Evolutionary conservation across 2,113 vertebrate species (phyloP), one percentile per base, ranked within the genome.

Genomic region (Thamnophis sirtalis): DNA sequence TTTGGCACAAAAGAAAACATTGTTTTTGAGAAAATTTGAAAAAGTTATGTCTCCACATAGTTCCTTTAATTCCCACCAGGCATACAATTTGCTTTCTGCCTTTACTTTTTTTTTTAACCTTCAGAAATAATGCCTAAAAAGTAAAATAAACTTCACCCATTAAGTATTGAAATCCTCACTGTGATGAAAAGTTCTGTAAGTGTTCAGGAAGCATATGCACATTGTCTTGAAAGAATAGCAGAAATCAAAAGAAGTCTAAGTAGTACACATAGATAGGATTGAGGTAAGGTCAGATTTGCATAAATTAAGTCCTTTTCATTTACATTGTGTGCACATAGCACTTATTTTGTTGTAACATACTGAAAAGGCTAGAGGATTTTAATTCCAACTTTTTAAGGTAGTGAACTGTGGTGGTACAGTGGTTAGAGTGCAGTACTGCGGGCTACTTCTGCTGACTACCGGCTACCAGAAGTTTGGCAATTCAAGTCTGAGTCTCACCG

Each of bases 271-370:
- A 28, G 9, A n/a, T 21, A 48, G 38, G 26, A 26, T 1, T 53
- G 26, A 85, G 22, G 51, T n/a, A 53, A 3, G 13, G 2, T 28
- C 15, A n/a, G 54, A 58, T 33, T 88, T 51, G 51, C 6, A 49
- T 88, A 54, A 87, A n/a, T 24, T 38, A 5, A 63, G 5, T 2
- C 15, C 3, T 93, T 9, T 50, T 48, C 84, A 86, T 86, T 86
- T 48, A 86, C 38, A 86, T 86, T 90, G 21, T 0, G 9, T 94
- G 95, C 33, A 3, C 90, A 60, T 95, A 85, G 68, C 43, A 26
- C 90, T 94, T 94, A 89, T 84, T 60, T 15, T 91, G 90, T 56
- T 51, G 93, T 60, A 63, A 90, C 17, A 93, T 92, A 93, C 91
- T 91, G 95, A 86, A n/a, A 68, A 43, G 60, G 6, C n/a, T 80